These are phyloP conservation scores for Pelochelys cantorii DNA, from an alignment of 2,797 vertebrate genomes.

Conservation along the genomic window DNA sequence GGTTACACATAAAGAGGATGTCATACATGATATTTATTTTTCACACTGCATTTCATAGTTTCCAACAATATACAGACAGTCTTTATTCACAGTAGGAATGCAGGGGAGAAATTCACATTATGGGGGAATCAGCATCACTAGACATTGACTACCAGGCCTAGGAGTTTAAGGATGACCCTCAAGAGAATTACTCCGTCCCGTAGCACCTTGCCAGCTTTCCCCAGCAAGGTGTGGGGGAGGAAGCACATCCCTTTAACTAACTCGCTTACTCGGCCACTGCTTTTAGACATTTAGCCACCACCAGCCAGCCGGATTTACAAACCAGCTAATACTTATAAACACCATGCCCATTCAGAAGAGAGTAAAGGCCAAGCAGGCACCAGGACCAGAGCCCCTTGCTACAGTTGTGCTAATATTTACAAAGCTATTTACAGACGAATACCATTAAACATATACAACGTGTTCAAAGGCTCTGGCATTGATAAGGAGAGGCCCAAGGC, in stretches of 20 bases:
- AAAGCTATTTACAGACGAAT: conserved; percentile 75
- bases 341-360: neutral
- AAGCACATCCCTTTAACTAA: conserved; percentile 11
- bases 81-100: conserved; percentile 53
- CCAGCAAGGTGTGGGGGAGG: conserved; percentile 30
- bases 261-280: conserved; percentile 11
- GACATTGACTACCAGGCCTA: conserved; percentile 27
- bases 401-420: conserved; percentile 72
- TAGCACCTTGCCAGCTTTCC: conserved; percentile 26
- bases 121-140: conserved; percentile 45
- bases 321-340: conserved; percentile 39
- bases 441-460: conserved; percentile 68
- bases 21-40: conserved; percentile 78
- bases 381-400: conserved; percentile 49
- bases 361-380: conserved; percentile 9
- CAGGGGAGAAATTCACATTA: conserved; percentile 72
- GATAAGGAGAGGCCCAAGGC: conserved; percentile 41
- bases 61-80: conserved; percentile 72
- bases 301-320: conserved; percentile 21
- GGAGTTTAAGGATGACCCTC: conserved; percentile 13
- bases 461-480: conserved; percentile 63
- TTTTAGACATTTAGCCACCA: conserved; percentile 24
- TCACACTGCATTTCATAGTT: conserved; percentile 75
- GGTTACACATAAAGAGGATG: conserved; percentile 19
- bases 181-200: conserved; percentile 24